Conservation (phyloP, 2,888 invertebrate genomes). For the Iphiclides podalirius region DNA sequence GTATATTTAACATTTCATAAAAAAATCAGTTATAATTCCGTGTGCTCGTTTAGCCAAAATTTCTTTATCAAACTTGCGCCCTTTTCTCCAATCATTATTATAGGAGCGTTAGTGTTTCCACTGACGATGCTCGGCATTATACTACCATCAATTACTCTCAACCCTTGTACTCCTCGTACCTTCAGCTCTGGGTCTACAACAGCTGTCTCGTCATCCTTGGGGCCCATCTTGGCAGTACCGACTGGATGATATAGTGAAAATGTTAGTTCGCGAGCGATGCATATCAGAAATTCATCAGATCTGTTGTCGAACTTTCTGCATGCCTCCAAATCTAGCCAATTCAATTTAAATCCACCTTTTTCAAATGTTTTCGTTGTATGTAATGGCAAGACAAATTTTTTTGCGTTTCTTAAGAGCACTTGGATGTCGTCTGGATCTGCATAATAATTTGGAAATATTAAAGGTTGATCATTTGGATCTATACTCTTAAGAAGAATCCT, state of each 20-base stretch:
- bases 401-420: slow-evolving; percentile 39
- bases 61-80: slow-evolving; percentile 82
- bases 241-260: slow-evolving; percentile 85
- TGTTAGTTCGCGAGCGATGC: slow-evolving; percentile 37
- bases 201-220: slow-evolving; percentile 34
- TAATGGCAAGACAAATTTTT: slow-evolving; percentile 40
- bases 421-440: slow-evolving; percentile 74
- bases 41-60: slow-evolving; percentile 61
- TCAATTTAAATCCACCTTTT: slow-evolving; percentile 41
- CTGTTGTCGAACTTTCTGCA: slow-evolving; percentile 42
- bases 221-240: slow-evolving; percentile 83
- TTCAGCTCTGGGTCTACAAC: slow-evolving; percentile 26
- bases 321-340: slow-evolving; percentile 51
- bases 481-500: slow-evolving; percentile 80
- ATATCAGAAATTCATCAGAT: slow-evolving; percentile 31
- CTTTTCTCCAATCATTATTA: slow-evolving; percentile 84
- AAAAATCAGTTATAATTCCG: slow-evolving; percentile 50
- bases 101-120: slow-evolving; percentile 82
- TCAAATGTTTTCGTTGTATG: slow-evolving; percentile 48
- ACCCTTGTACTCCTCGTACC: slow-evolving; percentile 43
- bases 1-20: too few species aligned
- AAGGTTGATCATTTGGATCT: slow-evolving; percentile 66
- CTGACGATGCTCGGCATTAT: slow-evolving; percentile 82
- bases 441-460: slow-evolving; percentile 81
- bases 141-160: slow-evolving; percentile 83